Evolutionary conservation across 2,113 vertebrate species (phyloP).

Genomic region (Tenrec ecaudatus): DNA sequence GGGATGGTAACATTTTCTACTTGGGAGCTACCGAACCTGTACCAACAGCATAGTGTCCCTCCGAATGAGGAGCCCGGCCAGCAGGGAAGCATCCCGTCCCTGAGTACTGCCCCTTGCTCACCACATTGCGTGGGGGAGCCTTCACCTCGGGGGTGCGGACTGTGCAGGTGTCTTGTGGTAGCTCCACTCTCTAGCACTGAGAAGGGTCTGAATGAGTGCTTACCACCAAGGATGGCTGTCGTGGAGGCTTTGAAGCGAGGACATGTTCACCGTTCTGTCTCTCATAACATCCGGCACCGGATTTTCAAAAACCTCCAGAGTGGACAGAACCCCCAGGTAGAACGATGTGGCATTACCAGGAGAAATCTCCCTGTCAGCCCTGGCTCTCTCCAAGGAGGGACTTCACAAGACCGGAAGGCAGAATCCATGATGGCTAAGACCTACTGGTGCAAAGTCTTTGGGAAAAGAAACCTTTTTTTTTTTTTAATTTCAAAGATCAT

Average conservation of each 20-base stretch:
- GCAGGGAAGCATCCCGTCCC: not conserved
- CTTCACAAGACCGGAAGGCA: not conserved
- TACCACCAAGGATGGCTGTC: not conserved
- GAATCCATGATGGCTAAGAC: not conserved
- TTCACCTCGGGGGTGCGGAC: not conserved
- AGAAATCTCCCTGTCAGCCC: not conserved
- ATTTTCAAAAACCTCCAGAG: not conserved
- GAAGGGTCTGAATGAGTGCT: not conserved
- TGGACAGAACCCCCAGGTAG: not conserved
- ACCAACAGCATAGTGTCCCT: not conserved
- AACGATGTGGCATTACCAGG: not conserved
- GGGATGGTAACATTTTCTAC: not conserved
- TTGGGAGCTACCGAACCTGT: not conserved
- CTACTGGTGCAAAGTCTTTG: not conserved
- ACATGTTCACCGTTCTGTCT: not conserved
- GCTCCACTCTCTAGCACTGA: not conserved
- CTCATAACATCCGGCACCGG: not conserved
- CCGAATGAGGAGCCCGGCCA: not conserved
- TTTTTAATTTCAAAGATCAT: too few relatives aligned
- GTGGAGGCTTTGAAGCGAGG: not conserved
- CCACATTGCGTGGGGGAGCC: not conserved
- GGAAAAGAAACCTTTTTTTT: not conserved
- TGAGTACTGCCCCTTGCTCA: not conserved
- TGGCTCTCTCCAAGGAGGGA: not conserved
- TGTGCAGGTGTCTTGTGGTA: not conserved